These are phyloP conservation scores for Eilema griseolum DNA, from an alignment of 2,888 invertebrate genomes.

Conservation along the genomic window DNA sequence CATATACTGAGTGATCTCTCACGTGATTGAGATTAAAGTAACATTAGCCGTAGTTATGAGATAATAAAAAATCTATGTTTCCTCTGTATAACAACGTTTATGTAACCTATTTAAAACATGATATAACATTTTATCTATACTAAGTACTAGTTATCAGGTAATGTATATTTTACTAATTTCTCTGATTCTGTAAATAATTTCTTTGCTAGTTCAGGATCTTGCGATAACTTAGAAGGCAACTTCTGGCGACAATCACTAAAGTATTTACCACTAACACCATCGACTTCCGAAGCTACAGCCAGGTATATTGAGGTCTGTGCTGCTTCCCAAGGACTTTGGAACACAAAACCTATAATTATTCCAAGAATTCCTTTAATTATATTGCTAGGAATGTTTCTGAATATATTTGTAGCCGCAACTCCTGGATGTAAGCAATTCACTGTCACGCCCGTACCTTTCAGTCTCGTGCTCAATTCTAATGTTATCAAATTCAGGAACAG, in stretches of 20 bases:
- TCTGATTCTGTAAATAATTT: conserved; percentile 90
- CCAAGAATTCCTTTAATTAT: conserved; percentile 67
- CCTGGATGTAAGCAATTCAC: conserved; percentile 92
- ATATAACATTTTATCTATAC: conserved; percentile 14
- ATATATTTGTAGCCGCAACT: conserved; percentile 88
- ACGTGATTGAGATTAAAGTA: conserved; percentile 2
- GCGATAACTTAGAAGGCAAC: conserved; percentile 82
- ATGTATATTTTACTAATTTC: conserved; percentile 75
- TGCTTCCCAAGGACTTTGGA: conserved; percentile 88
- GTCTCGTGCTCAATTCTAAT: conserved; percentile 85
- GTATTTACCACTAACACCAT: conserved; percentile 88
- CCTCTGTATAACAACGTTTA: neutral
- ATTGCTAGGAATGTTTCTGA: conserved; percentile 86
- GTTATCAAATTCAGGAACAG: conserved; percentile 89
- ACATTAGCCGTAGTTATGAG: neutral
- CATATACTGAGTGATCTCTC: neutral
- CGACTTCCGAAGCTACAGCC: conserved; percentile 84
- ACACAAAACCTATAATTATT: conserved; percentile 67
- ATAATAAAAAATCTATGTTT: conserved; percentile 3
- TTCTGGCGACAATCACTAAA: conserved; percentile 87
- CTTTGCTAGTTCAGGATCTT: conserved; percentile 83
- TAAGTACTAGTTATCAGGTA: conserved; percentile 48
- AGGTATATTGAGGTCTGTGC: conserved; percentile 89
- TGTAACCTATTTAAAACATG: conserved; percentile 1
- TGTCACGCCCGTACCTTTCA: conserved; percentile 88